Percentiles rank a stretch among this genome's conserved stretches.
phyloP scores from a whole-genome alignment of 2,113 vertebrate species.

The Syngnathoides biaculeatus region DNA sequence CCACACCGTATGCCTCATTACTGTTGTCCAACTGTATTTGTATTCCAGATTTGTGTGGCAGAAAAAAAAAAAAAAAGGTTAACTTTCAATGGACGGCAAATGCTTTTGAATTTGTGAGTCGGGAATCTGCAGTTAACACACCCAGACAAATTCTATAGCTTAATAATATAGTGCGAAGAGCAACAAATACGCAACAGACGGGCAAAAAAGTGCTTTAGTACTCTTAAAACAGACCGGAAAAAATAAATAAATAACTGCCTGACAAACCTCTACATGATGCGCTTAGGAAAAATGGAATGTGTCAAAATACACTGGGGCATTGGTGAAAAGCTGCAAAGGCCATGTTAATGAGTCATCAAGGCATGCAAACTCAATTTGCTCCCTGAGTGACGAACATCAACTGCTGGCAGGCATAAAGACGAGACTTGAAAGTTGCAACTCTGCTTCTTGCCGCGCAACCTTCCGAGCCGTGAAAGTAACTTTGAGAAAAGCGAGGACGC shows the following conservation, averaged over 20 bases:
- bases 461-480: constrained; percentile 34
- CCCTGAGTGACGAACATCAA: constrained; percentile 60
- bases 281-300: constrained; percentile 44
- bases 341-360: constrained; percentile 65
- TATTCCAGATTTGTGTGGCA: constrained; percentile 2
- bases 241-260: constrained; percentile 9
- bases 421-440: constrained; percentile 50
- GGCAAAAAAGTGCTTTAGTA: constrained; percentile 28
- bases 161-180: constrained; percentile 4
- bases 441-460: constrained; percentile 21
- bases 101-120: background rate
- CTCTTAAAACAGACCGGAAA: constrained; percentile 10
- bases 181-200: constrained; percentile 2
- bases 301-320: constrained; percentile 48
- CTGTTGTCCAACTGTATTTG: background rate
- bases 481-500: constrained; percentile 13
- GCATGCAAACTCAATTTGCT: constrained; percentile 67
- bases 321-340: constrained; percentile 48
- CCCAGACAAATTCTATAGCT: background rate
- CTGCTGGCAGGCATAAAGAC: constrained; percentile 55
- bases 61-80: constrained; percentile 7
- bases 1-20: constrained; percentile 2
- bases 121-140: background rate
- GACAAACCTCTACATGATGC: constrained; percentile 30
- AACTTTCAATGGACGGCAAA: background rate